phyloP scores from a whole-genome alignment of 2,797 vertebrate genomes.

The Galaxias olidus region DNA sequence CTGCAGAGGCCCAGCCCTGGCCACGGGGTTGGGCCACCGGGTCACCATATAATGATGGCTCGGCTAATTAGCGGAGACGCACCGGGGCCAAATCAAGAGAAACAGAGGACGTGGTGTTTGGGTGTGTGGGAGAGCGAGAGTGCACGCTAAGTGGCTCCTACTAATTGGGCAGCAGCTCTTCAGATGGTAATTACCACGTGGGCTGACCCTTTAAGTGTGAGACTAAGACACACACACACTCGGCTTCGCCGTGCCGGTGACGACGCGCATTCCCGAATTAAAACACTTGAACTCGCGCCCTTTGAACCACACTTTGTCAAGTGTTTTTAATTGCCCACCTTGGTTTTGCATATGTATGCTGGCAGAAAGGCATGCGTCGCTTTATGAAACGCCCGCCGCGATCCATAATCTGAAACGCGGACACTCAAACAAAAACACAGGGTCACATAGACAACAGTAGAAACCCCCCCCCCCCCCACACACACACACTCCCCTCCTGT shows the following conservation, averaged over 20 bases:
- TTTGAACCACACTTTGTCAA: too few species aligned
- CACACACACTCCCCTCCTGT: conserved; percentile 6
- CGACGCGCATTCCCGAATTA: too few species aligned
- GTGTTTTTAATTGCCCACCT: too few species aligned
- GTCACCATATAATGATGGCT: conserved; percentile 27
- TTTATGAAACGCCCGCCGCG: too few species aligned
- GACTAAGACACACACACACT: neutral
- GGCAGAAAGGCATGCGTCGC: too few species aligned
- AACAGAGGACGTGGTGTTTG: neutral
- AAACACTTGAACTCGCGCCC: too few species aligned
- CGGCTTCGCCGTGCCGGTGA: too few species aligned
- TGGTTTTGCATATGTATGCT: too few species aligned
- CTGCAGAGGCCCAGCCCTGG: conserved; percentile 6
- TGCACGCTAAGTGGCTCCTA: conserved; percentile 33
- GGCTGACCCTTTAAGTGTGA: conserved; percentile 35
- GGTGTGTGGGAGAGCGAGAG: neutral
- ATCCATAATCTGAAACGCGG: neutral
- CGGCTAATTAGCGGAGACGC: conserved; percentile 50
- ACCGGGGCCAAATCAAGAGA: conserved; percentile 1
- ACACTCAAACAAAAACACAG: conserved; percentile 1
- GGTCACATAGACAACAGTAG: too few species aligned
- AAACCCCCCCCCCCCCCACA: neutral
- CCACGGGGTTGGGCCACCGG: conserved; percentile 25
- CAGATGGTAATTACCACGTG: conserved; percentile 49
- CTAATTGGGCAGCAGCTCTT: conserved; percentile 55